phyloP scores from a whole-genome alignment of 2,113 vertebrate genomes.

The Rhipidura dahli region DNA sequence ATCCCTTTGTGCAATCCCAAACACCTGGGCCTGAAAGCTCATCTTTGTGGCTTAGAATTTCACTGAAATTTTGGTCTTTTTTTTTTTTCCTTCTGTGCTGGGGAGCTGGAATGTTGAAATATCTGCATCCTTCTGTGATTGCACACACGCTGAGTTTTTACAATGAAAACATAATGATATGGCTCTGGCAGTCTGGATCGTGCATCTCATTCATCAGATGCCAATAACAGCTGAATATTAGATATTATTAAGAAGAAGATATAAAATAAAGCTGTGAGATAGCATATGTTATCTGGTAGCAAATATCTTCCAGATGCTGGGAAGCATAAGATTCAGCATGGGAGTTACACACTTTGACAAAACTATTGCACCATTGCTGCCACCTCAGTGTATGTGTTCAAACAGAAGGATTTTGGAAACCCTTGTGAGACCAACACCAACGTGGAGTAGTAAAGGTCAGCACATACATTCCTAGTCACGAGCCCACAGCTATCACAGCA shows the following conservation, averaged over 20 bases:
- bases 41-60: background rate
- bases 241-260: background rate
- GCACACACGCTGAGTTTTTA: accelerated
- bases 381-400: background rate
- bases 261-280: background rate
- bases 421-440: background rate
- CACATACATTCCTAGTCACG: background rate
- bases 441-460: background rate
- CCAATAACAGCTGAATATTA: background rate
- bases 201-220: background rate
- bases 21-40: background rate
- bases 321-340: background rate
- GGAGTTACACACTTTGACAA: background rate
- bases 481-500: background rate
- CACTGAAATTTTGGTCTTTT: background rate
- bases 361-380: background rate
- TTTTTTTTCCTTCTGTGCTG: background rate
- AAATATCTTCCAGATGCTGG: background rate
- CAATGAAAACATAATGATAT: background rate
- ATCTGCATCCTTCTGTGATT: background rate
- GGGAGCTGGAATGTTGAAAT: background rate
- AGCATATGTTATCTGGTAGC: background rate
- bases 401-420: background rate
- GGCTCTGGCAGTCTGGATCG: background rate
- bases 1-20: background rate